phyloP scores from a whole-genome alignment of 2,888 invertebrate species.

The Pedicia rivosa region DNA sequence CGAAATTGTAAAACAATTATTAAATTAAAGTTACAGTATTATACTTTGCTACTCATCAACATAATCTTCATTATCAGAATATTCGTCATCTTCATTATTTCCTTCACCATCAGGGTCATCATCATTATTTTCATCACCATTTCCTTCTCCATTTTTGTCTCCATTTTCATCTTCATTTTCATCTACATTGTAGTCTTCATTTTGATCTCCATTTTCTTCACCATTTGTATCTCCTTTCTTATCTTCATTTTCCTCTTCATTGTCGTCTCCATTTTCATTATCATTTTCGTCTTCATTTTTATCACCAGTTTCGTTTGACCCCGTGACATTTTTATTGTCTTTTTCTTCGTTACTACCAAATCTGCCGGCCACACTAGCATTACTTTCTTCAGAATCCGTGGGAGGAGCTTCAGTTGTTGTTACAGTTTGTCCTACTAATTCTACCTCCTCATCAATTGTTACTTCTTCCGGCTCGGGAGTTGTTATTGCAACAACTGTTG shows the following conservation, averaged over 20 bases:
- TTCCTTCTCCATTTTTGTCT: background rate
- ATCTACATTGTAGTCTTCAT: background rate
- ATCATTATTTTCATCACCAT: background rate
- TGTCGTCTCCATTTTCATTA: background rate
- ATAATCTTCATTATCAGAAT: background rate
- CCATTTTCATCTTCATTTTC: background rate
- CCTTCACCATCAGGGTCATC: too few relatives aligned
- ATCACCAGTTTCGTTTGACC: background rate
- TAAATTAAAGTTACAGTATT: background rate
- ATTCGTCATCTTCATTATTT: too few relatives aligned
- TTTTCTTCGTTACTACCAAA: too few relatives aligned
- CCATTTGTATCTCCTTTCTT: background rate
- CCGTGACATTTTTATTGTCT: too few relatives aligned
- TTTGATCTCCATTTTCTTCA: background rate
- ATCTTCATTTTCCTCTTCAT: background rate
- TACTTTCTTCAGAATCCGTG: too few relatives aligned
- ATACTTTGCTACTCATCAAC: background rate
- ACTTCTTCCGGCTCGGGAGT: too few relatives aligned
- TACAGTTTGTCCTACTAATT: too few relatives aligned
- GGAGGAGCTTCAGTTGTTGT: too few relatives aligned
- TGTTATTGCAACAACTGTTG: too few relatives aligned
- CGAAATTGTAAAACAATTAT: too few relatives aligned
- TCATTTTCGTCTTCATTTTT: background rate
- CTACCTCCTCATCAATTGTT: too few relatives aligned
- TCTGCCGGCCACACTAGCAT: too few relatives aligned